Conservation (phyloP, 2,113 vertebrate species). For the Aythya baeri region DNA sequence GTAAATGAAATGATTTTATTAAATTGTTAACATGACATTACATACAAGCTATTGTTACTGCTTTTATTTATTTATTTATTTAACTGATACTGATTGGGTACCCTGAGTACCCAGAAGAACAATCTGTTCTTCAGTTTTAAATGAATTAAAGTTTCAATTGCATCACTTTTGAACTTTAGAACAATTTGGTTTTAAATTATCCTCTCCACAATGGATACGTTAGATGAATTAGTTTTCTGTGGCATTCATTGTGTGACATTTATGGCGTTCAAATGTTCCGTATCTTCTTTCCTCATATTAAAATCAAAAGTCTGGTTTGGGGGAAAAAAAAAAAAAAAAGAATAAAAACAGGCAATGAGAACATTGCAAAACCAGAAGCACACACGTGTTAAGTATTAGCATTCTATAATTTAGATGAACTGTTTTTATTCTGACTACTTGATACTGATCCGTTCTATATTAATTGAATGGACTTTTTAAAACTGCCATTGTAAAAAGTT, state of each 20-base stretch:
- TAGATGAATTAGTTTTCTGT: constrained; percentile 45
- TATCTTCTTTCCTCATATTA: constrained; percentile 37
- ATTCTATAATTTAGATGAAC: not conserved
- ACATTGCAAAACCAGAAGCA: not conserved
- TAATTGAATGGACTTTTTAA: not conserved
- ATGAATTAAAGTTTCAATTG: not conserved
- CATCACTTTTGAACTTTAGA: not conserved
- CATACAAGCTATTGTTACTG: not conserved
- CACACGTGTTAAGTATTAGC: not conserved
- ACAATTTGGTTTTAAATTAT: constrained; percentile 6
- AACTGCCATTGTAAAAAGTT: not conserved
- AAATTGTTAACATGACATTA: not conserved
- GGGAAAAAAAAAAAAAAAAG: not conserved
- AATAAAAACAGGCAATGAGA: not conserved
- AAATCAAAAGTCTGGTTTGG: constrained; percentile 57
- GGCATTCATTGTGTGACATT: not conserved
- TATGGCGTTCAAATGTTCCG: not conserved
- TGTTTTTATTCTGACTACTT: not conserved
- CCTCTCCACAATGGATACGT: constrained; percentile 30
- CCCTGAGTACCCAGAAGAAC: not conserved
- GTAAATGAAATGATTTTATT: not conserved
- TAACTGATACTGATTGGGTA: not conserved
- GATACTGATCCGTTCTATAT: not conserved
- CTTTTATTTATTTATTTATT: not conserved
- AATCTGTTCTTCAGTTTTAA: not conserved